Percentiles rank a stretch among this genome's conserved stretches.
phyloP scores from a whole-genome alignment of 2,113 vertebrate species.

The Eublepharis macularius region DNA sequence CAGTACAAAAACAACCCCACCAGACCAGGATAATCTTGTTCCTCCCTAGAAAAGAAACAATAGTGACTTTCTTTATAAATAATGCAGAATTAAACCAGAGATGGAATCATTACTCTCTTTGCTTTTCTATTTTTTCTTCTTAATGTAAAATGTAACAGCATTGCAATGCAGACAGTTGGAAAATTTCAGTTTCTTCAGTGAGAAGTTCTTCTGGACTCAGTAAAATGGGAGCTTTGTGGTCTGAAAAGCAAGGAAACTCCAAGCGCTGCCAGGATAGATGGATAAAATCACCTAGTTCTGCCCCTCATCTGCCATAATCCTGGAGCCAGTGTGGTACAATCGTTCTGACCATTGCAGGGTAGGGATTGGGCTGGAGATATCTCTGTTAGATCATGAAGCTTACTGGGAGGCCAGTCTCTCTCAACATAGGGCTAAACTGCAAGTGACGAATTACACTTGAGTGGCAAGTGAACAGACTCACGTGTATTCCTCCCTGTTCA shows the following conservation, averaged over 20 bases:
- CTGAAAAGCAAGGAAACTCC: background rate
- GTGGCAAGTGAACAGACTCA: no score
- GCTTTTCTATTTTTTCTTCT: conserved; percentile 59
- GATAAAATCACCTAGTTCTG: background rate
- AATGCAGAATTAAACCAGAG: conserved; percentile 64
- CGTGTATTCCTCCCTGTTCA: no score
- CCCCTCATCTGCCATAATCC: no score
- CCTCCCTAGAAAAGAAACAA: conserved; percentile 18
- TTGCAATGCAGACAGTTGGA: conserved; percentile 54
- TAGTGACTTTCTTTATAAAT: conserved; percentile 56
- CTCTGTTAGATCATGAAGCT: no score
- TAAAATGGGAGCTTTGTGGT: background rate
- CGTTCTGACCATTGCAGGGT: no score
- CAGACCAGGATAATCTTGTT: conserved; percentile 40
- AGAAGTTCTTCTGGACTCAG: conserved; percentile 18
- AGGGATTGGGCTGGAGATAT: no score
- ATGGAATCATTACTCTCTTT: conserved; percentile 57
- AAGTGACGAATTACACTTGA: no score
- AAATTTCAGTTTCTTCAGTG: conserved; percentile 49
- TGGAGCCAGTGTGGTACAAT: no score
- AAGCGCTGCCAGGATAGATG: no score
- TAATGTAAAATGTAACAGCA: conserved; percentile 54
- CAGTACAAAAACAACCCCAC: conserved; percentile 24
- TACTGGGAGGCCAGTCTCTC: no score
- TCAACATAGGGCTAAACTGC: no score